Conservation (phyloP, 2,888 invertebrate species). For the Diarsia brunnea region DNA sequence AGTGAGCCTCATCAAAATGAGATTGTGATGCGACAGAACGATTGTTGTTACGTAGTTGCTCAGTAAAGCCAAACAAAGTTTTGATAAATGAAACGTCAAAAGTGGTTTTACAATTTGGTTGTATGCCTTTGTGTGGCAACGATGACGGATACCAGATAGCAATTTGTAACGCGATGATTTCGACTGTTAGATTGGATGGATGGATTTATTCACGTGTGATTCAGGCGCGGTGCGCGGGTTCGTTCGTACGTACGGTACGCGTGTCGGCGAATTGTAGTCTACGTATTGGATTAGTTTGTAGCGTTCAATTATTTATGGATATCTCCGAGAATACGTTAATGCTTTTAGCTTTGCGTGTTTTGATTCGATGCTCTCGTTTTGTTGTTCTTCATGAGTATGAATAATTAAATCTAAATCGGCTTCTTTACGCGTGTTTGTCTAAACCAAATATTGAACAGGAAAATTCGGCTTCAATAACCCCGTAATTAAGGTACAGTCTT, state of each 20-base stretch:
- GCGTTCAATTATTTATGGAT: slow-evolving; percentile 69
- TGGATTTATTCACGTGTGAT: slow-evolving; percentile 52
- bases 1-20: slow-evolving; percentile 38
- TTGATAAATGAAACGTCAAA: slow-evolving; percentile 76
- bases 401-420: slow-evolving; percentile 56
- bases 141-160: slow-evolving; percentile 64
- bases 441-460: slow-evolving; percentile 13
- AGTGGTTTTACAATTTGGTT: slow-evolving; percentile 64
- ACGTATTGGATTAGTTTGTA: slow-evolving; percentile 62
- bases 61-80: slow-evolving; percentile 61
- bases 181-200: slow-evolving; percentile 29
- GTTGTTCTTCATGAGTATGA: slow-evolving; percentile 46
- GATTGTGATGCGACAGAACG: slow-evolving; percentile 48
- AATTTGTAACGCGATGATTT: slow-evolving; percentile 67
- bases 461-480: slow-evolving; percentile 18
- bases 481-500: slow-evolving; percentile 21
- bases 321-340: slow-evolving; percentile 60
- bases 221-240: slow-evolving; percentile 35
- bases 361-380: slow-evolving; percentile 48
- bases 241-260: slow-evolving; percentile 19
- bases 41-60: slow-evolving; percentile 49
- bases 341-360: slow-evolving; percentile 56
- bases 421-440: slow-evolving; percentile 21
- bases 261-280: slow-evolving; percentile 46
- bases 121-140: slow-evolving; percentile 60